These are phyloP conservation scores for Strigops habroptila DNA, from an alignment of 2,113 vertebrate species.

Conservation along the genomic window DNA sequence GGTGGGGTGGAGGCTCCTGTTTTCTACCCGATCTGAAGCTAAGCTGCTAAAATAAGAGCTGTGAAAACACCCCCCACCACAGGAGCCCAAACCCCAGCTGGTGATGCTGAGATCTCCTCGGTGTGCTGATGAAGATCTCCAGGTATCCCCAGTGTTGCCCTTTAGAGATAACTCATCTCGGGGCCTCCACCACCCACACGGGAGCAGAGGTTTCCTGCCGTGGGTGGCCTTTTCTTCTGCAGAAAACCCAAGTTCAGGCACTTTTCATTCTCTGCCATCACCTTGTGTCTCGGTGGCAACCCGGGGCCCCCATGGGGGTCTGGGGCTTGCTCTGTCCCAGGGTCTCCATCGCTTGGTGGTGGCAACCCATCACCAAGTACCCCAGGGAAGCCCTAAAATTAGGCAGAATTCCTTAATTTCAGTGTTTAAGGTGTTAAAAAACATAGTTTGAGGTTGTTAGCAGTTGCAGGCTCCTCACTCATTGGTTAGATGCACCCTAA, in stretches of 20 bases:
- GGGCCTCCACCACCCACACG: constrained; percentile 72
- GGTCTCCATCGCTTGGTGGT: not conserved
- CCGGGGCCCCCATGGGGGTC: accelerated
- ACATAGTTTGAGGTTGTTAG: not conserved
- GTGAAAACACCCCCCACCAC: not conserved
- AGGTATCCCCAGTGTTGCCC: constrained; percentile 81
- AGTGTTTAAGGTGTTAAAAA: not conserved
- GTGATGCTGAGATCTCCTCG: not conserved
- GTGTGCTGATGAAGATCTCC: constrained; percentile 29
- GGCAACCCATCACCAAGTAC: no score
- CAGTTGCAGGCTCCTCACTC: not conserved
- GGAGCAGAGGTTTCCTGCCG: constrained; percentile 77
- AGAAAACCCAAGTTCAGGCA: constrained; percentile 50
- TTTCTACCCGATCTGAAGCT: not conserved
- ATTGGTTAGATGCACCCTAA: accelerated
- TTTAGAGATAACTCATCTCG: constrained; percentile 75
- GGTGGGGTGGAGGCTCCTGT: not conserved
- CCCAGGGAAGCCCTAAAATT: accelerated
- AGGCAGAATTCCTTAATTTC: not conserved
- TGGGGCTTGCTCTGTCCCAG: not conserved
- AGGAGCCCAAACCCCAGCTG: not conserved
- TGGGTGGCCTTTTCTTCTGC: constrained; percentile 71
- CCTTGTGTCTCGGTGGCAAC: accelerated
- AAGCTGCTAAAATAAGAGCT: not conserved
- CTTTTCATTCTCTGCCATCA: not conserved